Evolutionary conservation across 2,797 vertebrate genomes (phyloP).

Genomic region (Oreonectes daqikongensis): DNA sequence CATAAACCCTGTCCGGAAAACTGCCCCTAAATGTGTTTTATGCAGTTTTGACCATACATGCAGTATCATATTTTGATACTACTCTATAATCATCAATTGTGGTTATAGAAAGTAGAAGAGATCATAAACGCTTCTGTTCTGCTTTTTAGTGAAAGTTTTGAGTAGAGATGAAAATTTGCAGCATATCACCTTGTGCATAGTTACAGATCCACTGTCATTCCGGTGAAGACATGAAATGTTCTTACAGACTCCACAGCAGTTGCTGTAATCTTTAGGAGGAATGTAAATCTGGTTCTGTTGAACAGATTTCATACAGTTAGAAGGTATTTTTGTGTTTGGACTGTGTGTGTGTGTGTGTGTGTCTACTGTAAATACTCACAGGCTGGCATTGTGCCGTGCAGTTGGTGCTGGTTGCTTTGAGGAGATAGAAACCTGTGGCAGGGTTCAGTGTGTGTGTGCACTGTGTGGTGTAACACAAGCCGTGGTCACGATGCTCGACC

Average conservation of each 20-base stretch:
- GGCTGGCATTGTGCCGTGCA: slow-evolving; percentile 86
- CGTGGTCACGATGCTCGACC: slow-evolving; percentile 81
- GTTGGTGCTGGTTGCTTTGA: slow-evolving; percentile 81
- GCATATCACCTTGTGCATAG: slow-evolving; percentile 81
- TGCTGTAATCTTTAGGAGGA: slow-evolving; percentile 84
- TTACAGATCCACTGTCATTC: slow-evolving; percentile 84
- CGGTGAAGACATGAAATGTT: slow-evolving; percentile 89
- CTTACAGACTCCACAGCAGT: slow-evolving; percentile 90
- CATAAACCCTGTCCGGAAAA: too few species aligned
- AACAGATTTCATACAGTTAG: slow-evolving; percentile 31
- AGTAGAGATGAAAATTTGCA: background rate
- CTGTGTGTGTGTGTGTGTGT: background rate
- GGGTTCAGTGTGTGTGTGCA: slow-evolving; percentile 85
- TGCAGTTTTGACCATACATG: too few species aligned
- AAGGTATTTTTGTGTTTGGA: background rate
- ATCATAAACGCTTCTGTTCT: too few species aligned
- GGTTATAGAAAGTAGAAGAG: too few species aligned
- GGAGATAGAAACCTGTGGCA: slow-evolving; percentile 82
- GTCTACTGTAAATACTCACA: slow-evolving; percentile 79
- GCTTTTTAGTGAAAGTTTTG: background rate
- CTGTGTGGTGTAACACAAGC: slow-evolving; percentile 81
- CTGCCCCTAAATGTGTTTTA: too few species aligned
- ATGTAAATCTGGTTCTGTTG: slow-evolving; percentile 91
- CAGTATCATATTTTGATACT: too few species aligned
- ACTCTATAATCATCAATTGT: too few species aligned